Evolutionary conservation across 37 sponge, comb jelly and placozoan species (phyloP).

Genomic region (Cladorhizidae sp.): DNA sequence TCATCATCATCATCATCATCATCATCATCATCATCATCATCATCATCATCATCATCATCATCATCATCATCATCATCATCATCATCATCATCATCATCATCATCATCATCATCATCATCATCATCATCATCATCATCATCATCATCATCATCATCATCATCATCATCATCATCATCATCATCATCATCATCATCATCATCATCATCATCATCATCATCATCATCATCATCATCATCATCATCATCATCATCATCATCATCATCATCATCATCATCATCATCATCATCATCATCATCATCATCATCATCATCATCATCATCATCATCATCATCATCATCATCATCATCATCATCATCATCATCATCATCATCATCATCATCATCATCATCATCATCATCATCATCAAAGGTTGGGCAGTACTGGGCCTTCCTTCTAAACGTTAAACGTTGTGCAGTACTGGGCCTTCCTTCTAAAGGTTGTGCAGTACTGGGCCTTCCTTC

Average conservation of each 20-base stretch:
- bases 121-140: background rate
- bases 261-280: background rate
- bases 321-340: background rate
- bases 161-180: background rate
- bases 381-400: background rate
- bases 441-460: too few relatives aligned
- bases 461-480: too few relatives aligned
- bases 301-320: background rate
- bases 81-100: conserved; percentile 2
- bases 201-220: conserved; percentile 4
- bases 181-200: background rate
- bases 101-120: background rate
- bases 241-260: conserved; percentile 2
- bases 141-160: background rate
- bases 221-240: background rate
- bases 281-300: conserved; percentile 2
- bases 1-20: background rate
- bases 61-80: conserved; percentile 4
- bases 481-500: too few relatives aligned
- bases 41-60: background rate
- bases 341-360: background rate
- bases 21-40: background rate
- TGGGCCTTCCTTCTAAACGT: too few relatives aligned
- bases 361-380: conserved; percentile 4
- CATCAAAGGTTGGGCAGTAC: too few relatives aligned